phyloP scores from a whole-genome alignment of 1,140 invertebrate genomes.

The Aphaenogaster rudis region DNA sequence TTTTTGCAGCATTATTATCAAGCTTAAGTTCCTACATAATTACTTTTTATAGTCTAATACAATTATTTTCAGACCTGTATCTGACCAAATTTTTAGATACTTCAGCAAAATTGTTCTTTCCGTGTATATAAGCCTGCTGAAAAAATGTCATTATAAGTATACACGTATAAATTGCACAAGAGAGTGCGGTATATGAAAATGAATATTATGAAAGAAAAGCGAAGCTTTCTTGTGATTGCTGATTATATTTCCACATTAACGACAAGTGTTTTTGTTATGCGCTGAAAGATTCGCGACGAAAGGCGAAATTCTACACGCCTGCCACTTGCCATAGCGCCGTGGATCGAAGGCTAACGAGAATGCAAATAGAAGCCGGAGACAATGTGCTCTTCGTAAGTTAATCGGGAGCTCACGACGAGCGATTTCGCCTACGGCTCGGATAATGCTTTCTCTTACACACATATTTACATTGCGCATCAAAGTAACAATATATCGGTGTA shows the following conservation, averaged over 20 bases:
- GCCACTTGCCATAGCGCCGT: constrained; percentile 31
- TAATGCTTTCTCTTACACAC: constrained; percentile 40
- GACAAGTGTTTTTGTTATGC: not conserved
- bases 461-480: constrained; percentile 54
- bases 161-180: not conserved
- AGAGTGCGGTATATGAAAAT: not conserved
- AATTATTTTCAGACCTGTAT: too few relatives aligned
- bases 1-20: too few relatives aligned
- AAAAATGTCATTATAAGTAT: not conserved
- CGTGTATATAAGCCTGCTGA: not conserved
- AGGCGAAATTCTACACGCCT: constrained; percentile 39
- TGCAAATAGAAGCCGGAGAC: constrained; percentile 67
- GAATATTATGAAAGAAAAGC: not conserved
- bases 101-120: too few relatives aligned
- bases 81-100: too few relatives aligned
- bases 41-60: too few relatives aligned
- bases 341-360: constrained; percentile 67
- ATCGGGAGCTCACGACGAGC: constrained; percentile 45
- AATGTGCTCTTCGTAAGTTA: constrained; percentile 66
- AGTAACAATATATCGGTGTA: not conserved
- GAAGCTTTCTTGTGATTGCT: not conserved
- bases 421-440: constrained; percentile 47
- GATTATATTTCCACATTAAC: constrained; percentile 7
- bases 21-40: too few relatives aligned
- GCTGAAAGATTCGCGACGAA: constrained; percentile 16